Conservation (phyloP, 2,888 invertebrate genomes). For the Prenolepis imparis region DNA sequence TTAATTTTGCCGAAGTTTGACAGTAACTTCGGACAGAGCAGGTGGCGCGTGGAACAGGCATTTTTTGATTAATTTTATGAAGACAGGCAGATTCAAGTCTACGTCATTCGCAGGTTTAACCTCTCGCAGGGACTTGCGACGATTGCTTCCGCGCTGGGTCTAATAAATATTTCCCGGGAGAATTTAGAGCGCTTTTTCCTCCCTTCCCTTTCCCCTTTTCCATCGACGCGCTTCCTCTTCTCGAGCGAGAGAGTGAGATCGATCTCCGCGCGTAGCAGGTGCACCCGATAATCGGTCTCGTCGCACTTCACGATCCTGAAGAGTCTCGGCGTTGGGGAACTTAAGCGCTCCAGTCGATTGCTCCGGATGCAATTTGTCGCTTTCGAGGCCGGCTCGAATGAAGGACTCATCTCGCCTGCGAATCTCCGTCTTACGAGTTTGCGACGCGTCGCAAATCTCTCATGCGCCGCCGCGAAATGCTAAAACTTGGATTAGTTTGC, state of each 20-base stretch:
- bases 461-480: slow-evolving; percentile 64
- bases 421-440: slow-evolving; percentile 40
- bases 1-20: slow-evolving; percentile 59
- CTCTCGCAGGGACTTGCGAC: slow-evolving; percentile 51
- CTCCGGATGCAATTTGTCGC: slow-evolving; percentile 75
- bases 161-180: slow-evolving; percentile 70
- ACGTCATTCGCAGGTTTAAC: slow-evolving; percentile 44
- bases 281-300: slow-evolving; percentile 72
- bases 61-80: slow-evolving; percentile 67
- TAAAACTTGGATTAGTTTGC: slow-evolving; percentile 82
- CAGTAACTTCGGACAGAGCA: slow-evolving; percentile 46
- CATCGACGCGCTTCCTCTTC: slow-evolving; percentile 32
- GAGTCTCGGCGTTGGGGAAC: slow-evolving; percentile 47
- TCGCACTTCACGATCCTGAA: slow-evolving; percentile 67
- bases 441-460: slow-evolving; percentile 37
- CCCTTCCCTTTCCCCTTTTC: background rate
- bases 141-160: slow-evolving; percentile 30
- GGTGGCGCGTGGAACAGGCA: slow-evolving; percentile 47
- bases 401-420: slow-evolving; percentile 30
- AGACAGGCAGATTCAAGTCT: slow-evolving; percentile 47
- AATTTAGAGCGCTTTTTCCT: slow-evolving; percentile 57
- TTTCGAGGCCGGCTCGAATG: slow-evolving; percentile 37
- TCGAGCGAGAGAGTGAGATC: slow-evolving; percentile 54
- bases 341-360: slow-evolving; percentile 73
- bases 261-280: slow-evolving; percentile 71